Base-by-base conservation (phyloP, 1,140 invertebrate genomes). In the Eumeta japonica region DNA sequence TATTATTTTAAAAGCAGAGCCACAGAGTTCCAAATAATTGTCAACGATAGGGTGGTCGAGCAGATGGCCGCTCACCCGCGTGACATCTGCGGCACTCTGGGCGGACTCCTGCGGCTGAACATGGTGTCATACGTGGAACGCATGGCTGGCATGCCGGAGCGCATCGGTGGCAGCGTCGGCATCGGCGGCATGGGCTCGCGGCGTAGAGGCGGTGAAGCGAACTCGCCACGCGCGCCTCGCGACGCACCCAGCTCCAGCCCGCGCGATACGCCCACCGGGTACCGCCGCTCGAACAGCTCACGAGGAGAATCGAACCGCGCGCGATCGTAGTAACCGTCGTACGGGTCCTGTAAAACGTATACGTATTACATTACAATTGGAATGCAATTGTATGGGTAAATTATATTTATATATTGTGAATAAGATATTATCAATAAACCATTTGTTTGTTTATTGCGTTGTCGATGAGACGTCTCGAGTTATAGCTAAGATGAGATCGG, bases 291-390 rank as follows among this genome's bases (percentile, higher is more conserved):
- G 62, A 88, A 90, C 44, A 89, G 54, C 47, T 90, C 87, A 16
- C 87, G 78, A 1, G 84, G 81, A 44, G 88, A 86, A 48, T 89
- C 87, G 54, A 86, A 89, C 20, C 82, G 67, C 14, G 79, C 75
- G 32, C 87, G 79, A 51, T 90, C 88, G 73, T 89, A 89, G 70
- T 89, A 90, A 30, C 81, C 80, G 65, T 90, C 87, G 50, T 89
- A 89, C 12, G 77, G 76, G 58, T 89, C 87, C 86, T 90, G 73
- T 42, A 58, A 46, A 41, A 36, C 15, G 39, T 14, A 7, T 5
- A 30, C 28, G 4, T 30, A n/a, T n/a, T n/a, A n/a, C n/a, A n/a
- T n/a, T n/a, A n/a, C n/a, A n/a, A n/a, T n/a, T n/a, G n/a, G n/a
- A n/a, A n/a, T 24, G 20, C n/a, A 7, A 7, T 24, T 7, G 4